Conservation (phyloP, 1,140 invertebrate genomes). For the Aphidius gifuensis region DNA sequence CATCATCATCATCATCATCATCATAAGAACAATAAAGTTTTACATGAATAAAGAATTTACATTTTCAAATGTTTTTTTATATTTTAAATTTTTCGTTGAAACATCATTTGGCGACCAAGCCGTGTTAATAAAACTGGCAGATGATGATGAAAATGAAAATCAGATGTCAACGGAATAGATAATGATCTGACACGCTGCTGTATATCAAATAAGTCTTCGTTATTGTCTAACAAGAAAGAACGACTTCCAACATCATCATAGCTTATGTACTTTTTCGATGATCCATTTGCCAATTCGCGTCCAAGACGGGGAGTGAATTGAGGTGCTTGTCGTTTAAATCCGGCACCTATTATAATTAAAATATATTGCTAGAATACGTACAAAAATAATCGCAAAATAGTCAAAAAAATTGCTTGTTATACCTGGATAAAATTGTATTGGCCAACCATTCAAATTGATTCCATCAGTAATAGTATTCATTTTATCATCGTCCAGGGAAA, state of each 20-base stretch:
- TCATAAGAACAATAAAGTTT: too few relatives aligned
- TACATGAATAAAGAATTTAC: too few relatives aligned
- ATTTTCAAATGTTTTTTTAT: too few relatives aligned
- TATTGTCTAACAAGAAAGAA: neutral
- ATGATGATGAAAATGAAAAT: slow-evolving; percentile 34
- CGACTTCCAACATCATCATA: neutral
- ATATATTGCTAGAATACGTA: neutral
- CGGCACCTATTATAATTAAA: slow-evolving; percentile 4
- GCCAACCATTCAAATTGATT: slow-evolving; percentile 35
- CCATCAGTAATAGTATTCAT: slow-evolving; percentile 36
- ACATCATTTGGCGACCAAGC: slow-evolving; percentile 31
- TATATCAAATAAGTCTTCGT: neutral
- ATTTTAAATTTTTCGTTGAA: slow-evolving; percentile 24
- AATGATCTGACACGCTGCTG: slow-evolving; percentile 16
- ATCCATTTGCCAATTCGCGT: slow-evolving; percentile 36
- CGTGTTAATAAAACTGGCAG: slow-evolving; percentile 31
- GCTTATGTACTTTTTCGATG: slow-evolving; percentile 9
- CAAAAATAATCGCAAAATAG: neutral
- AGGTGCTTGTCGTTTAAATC: slow-evolving; percentile 18
- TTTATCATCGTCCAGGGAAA: slow-evolving; percentile 26
- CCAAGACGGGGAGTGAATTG: slow-evolving; percentile 43
- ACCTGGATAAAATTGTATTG: slow-evolving; percentile 38
- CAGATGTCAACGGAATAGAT: slow-evolving; percentile 27
- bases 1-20: too few relatives aligned
- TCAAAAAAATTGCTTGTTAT: neutral